A percentile compares a stretch with the other conserved stretches of the same genome.
phyloP scores from a whole-genome alignment of 2,113 vertebrate genomes.

The Pachycephala philippinensis region DNA sequence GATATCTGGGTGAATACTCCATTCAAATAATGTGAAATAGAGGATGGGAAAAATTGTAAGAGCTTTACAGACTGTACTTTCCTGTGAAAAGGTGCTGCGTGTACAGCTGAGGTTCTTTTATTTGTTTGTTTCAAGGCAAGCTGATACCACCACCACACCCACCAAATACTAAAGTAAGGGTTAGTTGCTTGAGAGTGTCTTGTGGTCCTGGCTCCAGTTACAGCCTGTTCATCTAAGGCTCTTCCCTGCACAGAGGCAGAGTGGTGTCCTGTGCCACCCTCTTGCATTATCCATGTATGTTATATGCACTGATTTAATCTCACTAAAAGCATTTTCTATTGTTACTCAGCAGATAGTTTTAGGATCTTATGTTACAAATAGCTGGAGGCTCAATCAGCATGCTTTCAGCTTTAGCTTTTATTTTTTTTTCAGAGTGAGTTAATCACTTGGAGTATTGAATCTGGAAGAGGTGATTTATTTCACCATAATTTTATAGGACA shows the following conservation, averaged over 20 bases:
- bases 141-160: background rate
- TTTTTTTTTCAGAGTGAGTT: background rate
- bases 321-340: background rate
- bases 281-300: background rate
- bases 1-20: background rate
- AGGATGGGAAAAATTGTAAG: background rate
- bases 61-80: background rate
- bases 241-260: background rate
- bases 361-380: background rate
- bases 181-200: background rate
- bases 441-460: background rate
- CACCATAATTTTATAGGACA: background rate
- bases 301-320: slow-evolving; percentile 6
- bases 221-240: background rate
- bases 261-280: background rate
- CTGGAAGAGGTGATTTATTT: background rate
- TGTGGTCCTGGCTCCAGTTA: background rate
- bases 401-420: background rate
- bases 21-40: background rate
- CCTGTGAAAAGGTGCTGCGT: background rate
- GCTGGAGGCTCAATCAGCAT: background rate
- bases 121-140: background rate
- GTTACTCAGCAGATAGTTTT: background rate
- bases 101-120: background rate
- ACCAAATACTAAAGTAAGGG: background rate